Conservation (phyloP, 64 coral and sea anemone species). For the Anthopleura sola region DNA sequence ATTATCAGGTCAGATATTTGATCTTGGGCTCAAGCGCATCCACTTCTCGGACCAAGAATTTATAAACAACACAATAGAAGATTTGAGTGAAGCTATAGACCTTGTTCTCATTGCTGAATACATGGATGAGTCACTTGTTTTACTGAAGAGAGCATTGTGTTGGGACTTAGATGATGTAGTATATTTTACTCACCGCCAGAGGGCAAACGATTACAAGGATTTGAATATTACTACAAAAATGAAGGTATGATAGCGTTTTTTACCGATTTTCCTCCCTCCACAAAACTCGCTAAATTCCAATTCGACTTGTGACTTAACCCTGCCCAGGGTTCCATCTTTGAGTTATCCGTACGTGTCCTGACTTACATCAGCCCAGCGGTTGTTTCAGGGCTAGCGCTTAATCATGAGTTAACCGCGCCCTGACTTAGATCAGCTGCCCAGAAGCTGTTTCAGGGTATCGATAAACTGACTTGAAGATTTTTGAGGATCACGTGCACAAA, state of each 20-base stretch:
- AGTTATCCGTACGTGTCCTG: no score
- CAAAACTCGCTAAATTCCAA: no score
- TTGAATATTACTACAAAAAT: conserved; percentile 49
- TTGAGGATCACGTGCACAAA: no score
- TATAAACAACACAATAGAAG: conserved; percentile 61
- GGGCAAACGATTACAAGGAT: conserved; percentile 71
- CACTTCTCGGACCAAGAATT: conserved; percentile 51
- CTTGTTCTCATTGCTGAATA: conserved; percentile 74
- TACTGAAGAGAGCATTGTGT: conserved; percentile 66
- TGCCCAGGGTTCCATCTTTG: no score
- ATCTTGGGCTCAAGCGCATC: conserved; percentile 72
- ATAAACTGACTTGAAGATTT: no score
- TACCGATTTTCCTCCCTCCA: no score
- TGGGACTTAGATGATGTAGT: conserved; percentile 82
- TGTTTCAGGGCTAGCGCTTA: no score
- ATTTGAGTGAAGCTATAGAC: conserved; percentile 54
- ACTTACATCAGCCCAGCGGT: no score
- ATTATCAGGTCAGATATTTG: conserved; percentile 77
- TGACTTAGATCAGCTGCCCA: no score
- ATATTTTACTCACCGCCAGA: conserved; percentile 57
- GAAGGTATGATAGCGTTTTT: conserved; percentile 10
- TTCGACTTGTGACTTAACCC: no score
- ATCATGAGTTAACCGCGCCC: no score
- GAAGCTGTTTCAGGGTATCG: no score
- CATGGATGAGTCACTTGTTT: conserved; percentile 81